Percentiles rank a stretch among this genome's conserved stretches.
phyloP scores from a whole-genome alignment of 2,113 vertebrate species.

The Falcunculus frontatus region DNA sequence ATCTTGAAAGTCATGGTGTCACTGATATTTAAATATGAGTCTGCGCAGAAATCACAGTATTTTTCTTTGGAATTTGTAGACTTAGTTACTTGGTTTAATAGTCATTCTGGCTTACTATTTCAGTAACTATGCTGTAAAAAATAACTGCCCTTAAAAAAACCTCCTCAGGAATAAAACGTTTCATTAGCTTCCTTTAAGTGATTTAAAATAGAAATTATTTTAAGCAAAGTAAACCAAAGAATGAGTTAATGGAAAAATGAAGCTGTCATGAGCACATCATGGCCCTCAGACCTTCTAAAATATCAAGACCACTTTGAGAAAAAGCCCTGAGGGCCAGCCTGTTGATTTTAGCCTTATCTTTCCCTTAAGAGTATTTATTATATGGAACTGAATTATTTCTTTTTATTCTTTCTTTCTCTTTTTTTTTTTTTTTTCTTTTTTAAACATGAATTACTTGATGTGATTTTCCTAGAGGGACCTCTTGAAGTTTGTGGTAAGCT shows the following conservation, averaged over 20 bases:
- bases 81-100: neutral
- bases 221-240: neutral
- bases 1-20: neutral
- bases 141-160: neutral
- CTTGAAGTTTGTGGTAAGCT: slow-evolving; percentile 44
- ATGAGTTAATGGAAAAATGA: neutral
- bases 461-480: slow-evolving; percentile 26
- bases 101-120: neutral
- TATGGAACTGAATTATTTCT: neutral
- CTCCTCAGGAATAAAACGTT: neutral
- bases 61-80: neutral
- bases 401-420: neutral
- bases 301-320: neutral
- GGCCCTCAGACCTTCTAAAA: neutral
- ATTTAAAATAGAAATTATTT: neutral
- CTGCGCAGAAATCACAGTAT: neutral
- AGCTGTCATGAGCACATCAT: neutral
- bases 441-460: neutral
- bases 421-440: neutral
- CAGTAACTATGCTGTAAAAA: neutral
- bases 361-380: neutral
- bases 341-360: neutral
- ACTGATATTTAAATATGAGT: neutral
- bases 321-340: neutral
- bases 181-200: neutral